Conservation (phyloP, 2,797 vertebrate species). For the Chelmon rostratus region DNA sequence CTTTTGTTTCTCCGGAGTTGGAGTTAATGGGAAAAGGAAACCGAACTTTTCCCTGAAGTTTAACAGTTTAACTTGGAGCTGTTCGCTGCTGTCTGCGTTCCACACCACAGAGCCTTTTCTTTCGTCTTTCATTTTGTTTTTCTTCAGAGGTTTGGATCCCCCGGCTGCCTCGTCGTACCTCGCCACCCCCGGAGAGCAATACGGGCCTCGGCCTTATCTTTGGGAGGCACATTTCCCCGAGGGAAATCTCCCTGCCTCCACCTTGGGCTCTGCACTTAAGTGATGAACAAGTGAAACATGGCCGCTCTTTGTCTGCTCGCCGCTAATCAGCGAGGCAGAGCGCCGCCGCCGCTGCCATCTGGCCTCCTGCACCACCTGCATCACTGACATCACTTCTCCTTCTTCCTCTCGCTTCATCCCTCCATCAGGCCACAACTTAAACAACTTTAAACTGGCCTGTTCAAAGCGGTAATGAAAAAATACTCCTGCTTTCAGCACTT, state of each 20-base stretch:
- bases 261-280: slow-evolving; percentile 80
- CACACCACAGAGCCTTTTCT: slow-evolving; percentile 76
- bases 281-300: slow-evolving; percentile 82
- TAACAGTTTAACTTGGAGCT: slow-evolving; percentile 57
- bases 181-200: slow-evolving; percentile 75
- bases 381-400: slow-evolving; percentile 60
- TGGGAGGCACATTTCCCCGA: slow-evolving; percentile 75
- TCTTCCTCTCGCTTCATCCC: slow-evolving; percentile 29
- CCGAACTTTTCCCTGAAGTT: slow-evolving; percentile 69
- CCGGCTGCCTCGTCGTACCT: slow-evolving; percentile 64
- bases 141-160: slow-evolving; percentile 77
- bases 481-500: slow-evolving; percentile 59
- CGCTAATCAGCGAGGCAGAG: slow-evolving; percentile 78
- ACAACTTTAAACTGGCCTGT: slow-evolving; percentile 39
- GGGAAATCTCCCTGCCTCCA: slow-evolving; percentile 81
- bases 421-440: slow-evolving; percentile 30
- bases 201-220: slow-evolving; percentile 77
- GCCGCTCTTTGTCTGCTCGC: slow-evolving; percentile 76
- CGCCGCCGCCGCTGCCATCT: slow-evolving; percentile 66
- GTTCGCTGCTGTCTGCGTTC: slow-evolving; percentile 70
- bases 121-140: slow-evolving; percentile 74
- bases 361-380: slow-evolving; percentile 59
- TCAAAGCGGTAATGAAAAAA: slow-evolving; percentile 36
- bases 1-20: slow-evolving; percentile 66
- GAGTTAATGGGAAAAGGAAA: slow-evolving; percentile 70